Evolutionary conservation across 2,113 vertebrate genomes (phyloP), one percentile per base, ranked within the genome.

Genomic region (Symphodus melops): DNA sequence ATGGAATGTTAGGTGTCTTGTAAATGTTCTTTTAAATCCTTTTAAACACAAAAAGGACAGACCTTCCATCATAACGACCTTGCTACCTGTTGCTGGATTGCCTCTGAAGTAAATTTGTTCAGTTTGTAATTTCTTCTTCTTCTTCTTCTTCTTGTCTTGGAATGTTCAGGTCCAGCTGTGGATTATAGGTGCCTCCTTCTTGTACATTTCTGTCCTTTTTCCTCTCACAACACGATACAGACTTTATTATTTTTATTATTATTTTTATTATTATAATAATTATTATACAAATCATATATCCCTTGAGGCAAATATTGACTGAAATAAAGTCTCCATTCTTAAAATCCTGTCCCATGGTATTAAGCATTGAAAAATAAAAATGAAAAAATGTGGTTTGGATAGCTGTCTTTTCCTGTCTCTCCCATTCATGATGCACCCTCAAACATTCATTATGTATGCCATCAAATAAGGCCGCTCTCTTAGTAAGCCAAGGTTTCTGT

Each of bases 11-110:
- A 94, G 95, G 92, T 95, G 95, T 98, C 96, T 95, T 97, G 95
- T 98, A 97, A 96, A 97, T 97, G 96, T 97, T 95, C 93, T 98
- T 98, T 99, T 97, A 97, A 92, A 97, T 96, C 93, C 94, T 96
- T 97, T 96, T 96, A 96, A 96, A 72, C 72, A 71, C 19, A 51
- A 61, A 90, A 90, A 88, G 85, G 83, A 88, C 68, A 72, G 70
- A 87, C 85, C 84, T 85, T 90, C 84, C 83, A 87, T 90, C 78
- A 74, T 75, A 75, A 84, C 81, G 60, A 88, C 86, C 71, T 87
- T 92, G 94, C 94, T 95, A 95, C 95, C 93, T 95, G 93, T 96
- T 95, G 93, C 95, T 96, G 93, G 89, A 89, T 96, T 95, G 95
- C 94, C 93, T 95, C 95, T 95, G 93, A 95, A 93, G 95, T 94